Evolutionary conservation across 2,797 vertebrate genomes (phyloP).

Genomic region (Harpagifer antarcticus): DNA sequence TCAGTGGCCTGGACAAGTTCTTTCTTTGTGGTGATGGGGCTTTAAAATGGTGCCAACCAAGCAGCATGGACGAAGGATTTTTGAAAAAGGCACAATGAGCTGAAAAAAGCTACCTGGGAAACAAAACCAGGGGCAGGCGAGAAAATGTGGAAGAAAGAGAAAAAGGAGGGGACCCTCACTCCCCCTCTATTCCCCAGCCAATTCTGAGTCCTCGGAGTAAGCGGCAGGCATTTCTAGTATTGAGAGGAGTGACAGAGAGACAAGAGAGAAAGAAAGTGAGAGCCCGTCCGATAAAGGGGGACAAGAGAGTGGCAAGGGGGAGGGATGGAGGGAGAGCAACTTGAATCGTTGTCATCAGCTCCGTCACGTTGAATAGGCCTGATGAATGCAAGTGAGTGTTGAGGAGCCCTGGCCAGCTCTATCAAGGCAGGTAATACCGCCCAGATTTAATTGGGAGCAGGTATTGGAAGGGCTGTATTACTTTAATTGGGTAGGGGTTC

Average conservation of each 20-base stretch:
- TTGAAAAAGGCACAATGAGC: constrained; percentile 82
- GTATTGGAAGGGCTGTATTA: constrained; percentile 90
- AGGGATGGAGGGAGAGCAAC: constrained; percentile 65
- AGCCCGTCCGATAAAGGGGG: constrained; percentile 59
- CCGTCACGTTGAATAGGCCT: constrained; percentile 95
- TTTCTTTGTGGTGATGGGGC: constrained; percentile 76
- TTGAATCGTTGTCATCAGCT: constrained; percentile 92
- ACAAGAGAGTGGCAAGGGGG: constrained; percentile 58
- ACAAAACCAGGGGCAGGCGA: constrained; percentile 81
- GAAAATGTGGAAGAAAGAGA: constrained; percentile 83
- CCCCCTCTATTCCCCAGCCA: constrained; percentile 73
- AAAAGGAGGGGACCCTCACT: constrained; percentile 75
- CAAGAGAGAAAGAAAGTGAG: constrained; percentile 79
- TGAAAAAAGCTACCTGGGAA: constrained; percentile 81
- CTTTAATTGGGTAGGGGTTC: constrained; percentile 96
- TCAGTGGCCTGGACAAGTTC: constrained; percentile 85
- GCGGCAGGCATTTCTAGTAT: constrained; percentile 90
- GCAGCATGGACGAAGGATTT: constrained; percentile 76
- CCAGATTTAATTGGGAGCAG: constrained; percentile 98
- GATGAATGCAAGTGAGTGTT: constrained; percentile 94
- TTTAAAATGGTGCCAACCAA: constrained; percentile 87
- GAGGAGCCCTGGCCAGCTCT: constrained; percentile 93
- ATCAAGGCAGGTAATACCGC: constrained; percentile 98
- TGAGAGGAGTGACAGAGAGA: constrained; percentile 83
- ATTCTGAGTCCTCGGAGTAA: constrained; percentile 86